These are phyloP conservation scores for Athalia circularis DNA, from an alignment of 2,888 invertebrate genomes.

Conservation along the genomic window DNA sequence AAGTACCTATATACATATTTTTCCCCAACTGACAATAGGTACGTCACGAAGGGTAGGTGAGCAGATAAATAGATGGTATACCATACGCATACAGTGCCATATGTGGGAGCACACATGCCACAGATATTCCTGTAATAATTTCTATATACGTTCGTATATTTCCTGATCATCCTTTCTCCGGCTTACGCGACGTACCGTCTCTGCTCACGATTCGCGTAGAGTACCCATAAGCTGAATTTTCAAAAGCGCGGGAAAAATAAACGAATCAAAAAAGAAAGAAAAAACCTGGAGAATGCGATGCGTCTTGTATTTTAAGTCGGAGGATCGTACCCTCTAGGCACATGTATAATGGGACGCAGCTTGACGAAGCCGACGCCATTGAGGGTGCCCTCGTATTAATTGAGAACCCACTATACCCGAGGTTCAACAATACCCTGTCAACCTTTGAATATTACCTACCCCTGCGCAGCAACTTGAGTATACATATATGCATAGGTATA, in stretches of 20 bases:
- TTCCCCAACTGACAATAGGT: neutral
- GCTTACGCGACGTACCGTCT: too few species aligned
- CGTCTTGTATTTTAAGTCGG: neutral
- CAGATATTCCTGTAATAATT: neutral
- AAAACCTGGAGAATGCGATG: too few species aligned
- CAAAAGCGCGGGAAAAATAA: too few species aligned
- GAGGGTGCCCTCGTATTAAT: constrained; percentile 39
- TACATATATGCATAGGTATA: too few species aligned
- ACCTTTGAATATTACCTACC: neutral
- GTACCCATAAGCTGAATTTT: too few species aligned
- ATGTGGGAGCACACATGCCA: constrained; percentile 30
- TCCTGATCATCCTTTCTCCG: too few species aligned
- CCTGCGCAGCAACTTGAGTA: too few species aligned
- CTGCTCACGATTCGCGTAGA: too few species aligned
- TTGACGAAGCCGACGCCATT: constrained; percentile 34
- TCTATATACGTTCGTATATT: neutral
- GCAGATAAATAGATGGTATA: too few species aligned
- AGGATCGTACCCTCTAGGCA: constrained; percentile 8
- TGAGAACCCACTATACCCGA: constrained; percentile 26
- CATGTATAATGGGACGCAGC: constrained; percentile 32
- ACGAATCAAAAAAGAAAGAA: too few species aligned
- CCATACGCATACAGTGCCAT: constrained; percentile 15
- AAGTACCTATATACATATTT: neutral
- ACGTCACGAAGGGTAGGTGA: constrained; percentile 13
- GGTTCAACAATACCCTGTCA: constrained; percentile 34